phyloP scores from a whole-genome alignment of 2,113 vertebrate species.

The Phycodurus eques region DNA sequence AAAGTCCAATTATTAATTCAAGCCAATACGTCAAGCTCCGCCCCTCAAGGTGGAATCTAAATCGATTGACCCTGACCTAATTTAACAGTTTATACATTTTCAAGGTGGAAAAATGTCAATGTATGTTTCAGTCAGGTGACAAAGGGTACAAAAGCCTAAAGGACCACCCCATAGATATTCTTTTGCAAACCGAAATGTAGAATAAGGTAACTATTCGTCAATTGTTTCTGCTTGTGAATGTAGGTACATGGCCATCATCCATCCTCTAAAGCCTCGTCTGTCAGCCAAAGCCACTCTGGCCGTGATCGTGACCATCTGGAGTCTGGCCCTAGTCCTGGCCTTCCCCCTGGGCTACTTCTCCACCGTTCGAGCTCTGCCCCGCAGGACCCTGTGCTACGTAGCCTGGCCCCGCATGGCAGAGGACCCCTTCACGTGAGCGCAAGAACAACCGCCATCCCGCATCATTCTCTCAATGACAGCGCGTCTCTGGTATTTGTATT shows the following conservation, averaged over 20 bases:
- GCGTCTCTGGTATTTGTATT: background rate
- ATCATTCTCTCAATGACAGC: no score
- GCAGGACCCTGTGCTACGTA: constrained; percentile 87
- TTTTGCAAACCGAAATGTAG: no score
- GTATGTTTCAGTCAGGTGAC: background rate
- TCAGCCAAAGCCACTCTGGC: constrained; percentile 89
- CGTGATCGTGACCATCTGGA: constrained; percentile 91
- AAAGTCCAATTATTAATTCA: no score
- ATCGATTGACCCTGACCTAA: no score
- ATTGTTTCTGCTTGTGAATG: background rate
- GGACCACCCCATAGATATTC: background rate
- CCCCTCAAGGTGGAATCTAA: no score
- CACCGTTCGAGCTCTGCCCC: constrained; percentile 78
- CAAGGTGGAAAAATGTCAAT: no score
- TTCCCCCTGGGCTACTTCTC: constrained; percentile 95
- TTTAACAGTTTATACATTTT: no score
- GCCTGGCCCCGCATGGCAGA: constrained; percentile 84
- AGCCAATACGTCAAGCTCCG: no score
- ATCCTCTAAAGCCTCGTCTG: constrained; percentile 91
- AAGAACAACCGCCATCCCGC: background rate
- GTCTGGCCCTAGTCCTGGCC: constrained; percentile 87
- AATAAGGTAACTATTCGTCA: background rate
- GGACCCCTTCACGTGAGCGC: constrained; percentile 87
- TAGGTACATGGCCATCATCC: constrained; percentile 97
- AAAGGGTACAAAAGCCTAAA: background rate